These are phyloP conservation scores for Eclectus roratus DNA, from an alignment of 2,113 vertebrate genomes.

Conservation along the genomic window DNA sequence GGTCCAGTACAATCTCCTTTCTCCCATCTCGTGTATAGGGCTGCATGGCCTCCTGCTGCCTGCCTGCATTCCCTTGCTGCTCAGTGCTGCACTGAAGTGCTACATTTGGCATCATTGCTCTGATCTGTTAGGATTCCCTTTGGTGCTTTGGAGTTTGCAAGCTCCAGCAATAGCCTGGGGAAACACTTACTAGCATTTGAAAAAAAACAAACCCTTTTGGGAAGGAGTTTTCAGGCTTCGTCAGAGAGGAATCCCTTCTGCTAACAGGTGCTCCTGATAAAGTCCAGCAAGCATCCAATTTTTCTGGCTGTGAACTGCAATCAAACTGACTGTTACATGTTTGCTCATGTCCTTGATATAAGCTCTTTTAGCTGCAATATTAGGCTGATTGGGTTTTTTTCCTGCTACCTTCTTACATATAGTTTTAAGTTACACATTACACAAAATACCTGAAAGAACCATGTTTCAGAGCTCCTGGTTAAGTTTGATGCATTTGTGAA, in stretches of 20 bases:
- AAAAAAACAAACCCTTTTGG: not conserved
- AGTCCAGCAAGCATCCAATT: not conserved
- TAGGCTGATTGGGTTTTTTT: not conserved
- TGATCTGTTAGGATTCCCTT: not conserved
- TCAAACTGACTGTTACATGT: not conserved
- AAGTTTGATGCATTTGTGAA: not conserved
- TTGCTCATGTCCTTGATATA: not conserved
- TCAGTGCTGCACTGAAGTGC: rapidly evolving
- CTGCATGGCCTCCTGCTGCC: not conserved
- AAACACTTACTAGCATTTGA: not conserved
- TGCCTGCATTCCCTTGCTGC: not conserved
- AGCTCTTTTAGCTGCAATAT: not conserved
- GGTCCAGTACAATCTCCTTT: not conserved
- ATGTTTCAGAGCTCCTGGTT: not conserved
- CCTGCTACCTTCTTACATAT: not conserved
- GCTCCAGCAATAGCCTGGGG: not conserved
- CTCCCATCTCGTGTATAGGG: rapidly evolving
- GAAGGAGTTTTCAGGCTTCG: not conserved
- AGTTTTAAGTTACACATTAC: not conserved
- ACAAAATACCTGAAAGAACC: not conserved
- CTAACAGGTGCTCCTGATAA: not conserved
- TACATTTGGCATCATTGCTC: not conserved
- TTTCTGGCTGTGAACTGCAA: not conserved
- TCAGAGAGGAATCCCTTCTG: not conserved
- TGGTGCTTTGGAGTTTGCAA: not conserved